phyloP scores from a whole-genome alignment of 92 coral and sea anemone genomes.

The Blastomussa wellsi region DNA sequence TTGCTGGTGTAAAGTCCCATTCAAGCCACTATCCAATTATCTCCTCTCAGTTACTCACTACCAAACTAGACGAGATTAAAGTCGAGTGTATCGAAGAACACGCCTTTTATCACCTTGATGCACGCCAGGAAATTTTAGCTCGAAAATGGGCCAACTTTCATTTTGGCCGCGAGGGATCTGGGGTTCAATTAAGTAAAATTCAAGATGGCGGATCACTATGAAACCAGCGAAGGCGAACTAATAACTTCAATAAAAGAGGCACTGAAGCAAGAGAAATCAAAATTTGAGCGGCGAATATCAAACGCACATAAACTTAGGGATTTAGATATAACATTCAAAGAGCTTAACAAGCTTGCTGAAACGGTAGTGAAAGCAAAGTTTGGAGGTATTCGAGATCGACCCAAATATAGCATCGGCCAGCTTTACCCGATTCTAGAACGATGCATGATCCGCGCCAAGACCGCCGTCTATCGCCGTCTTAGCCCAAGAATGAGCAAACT shows the following conservation, averaged over 20 bases:
- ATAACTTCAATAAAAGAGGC: constrained; percentile 33
- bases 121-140: constrained; percentile 30
- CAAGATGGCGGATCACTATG: constrained; percentile 43
- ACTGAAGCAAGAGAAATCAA: constrained; percentile 4
- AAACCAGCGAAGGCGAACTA: constrained; percentile 28
- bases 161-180: constrained; percentile 32
- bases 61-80: too few relatives aligned
- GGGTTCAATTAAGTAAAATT: constrained; percentile 18
- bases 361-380: constrained; percentile 39
- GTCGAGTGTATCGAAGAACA: too few relatives aligned
- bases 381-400: constrained; percentile 35
- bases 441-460: constrained; percentile 37
- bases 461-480: constrained; percentile 41
- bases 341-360: constrained; percentile 3
- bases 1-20: too few relatives aligned
- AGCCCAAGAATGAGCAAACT: constrained; percentile 32
- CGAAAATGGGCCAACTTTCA: constrained; percentile 46
- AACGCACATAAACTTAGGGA: neutral
- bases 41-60: too few relatives aligned
- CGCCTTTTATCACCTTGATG: too few relatives aligned
- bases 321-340: neutral
- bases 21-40: too few relatives aligned
- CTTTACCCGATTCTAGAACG: constrained; percentile 46
- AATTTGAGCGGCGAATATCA: neutral
- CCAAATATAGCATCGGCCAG: constrained; percentile 15